phyloP scores from a whole-genome alignment of 1,140 invertebrate genomes.

The Diuraphis noxia region DNA sequence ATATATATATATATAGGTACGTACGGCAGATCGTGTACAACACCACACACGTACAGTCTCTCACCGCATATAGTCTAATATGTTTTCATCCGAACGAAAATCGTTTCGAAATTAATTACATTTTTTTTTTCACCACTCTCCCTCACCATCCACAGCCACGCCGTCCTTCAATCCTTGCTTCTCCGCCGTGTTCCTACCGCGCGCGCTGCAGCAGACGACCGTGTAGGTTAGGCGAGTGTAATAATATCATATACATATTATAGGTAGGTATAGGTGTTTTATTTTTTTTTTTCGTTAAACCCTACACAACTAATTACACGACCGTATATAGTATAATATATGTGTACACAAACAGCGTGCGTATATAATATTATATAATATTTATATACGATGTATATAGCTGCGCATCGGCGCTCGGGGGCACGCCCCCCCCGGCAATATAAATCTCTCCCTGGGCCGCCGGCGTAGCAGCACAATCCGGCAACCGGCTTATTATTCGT shows the following conservation, averaged over 20 bases:
- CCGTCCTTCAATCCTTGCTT: neutral
- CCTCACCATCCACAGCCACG: neutral
- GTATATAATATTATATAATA: neutral
- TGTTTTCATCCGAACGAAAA: conserved; percentile 8
- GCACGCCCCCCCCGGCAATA: conserved; percentile 22
- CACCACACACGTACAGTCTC: neutral
- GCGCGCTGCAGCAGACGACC: neutral
- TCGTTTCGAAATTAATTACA: conserved; percentile 45
- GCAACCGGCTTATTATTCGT: neutral
- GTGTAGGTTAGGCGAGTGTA: neutral
- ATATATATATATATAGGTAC: too few species aligned
- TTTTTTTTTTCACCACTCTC: neutral
- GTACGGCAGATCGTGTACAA: neutral
- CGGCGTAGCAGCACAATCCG: conserved; percentile 14
- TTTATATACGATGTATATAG: neutral
- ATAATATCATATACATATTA: neutral
- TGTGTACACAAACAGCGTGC: neutral
- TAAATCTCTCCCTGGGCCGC: neutral
- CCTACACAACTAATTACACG: conserved; percentile 46
- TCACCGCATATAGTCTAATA: neutral
- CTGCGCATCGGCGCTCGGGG: neutral
- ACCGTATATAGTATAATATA: neutral
- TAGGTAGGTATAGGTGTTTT: conserved; percentile 28
- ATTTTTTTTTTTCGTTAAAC: neutral
- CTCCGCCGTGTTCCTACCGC: neutral